These are phyloP conservation scores for Meriones unguiculatus DNA, from an alignment of 2,113 vertebrate genomes.

Conservation along the genomic window DNA sequence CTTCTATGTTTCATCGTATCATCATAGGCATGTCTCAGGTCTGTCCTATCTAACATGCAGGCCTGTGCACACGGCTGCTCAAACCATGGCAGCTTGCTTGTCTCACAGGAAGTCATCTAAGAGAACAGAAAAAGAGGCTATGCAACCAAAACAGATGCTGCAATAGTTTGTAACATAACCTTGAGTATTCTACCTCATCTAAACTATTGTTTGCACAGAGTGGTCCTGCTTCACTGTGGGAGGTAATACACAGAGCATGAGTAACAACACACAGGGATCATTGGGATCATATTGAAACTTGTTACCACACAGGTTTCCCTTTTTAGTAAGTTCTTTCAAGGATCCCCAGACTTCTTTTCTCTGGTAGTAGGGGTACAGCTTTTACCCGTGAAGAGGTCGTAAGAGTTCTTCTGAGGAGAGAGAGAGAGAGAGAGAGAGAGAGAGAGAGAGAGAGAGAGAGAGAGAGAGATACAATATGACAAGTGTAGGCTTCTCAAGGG, in stretches of 20 bases:
- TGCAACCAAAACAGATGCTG: background rate
- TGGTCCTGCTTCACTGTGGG: background rate
- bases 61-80: background rate
- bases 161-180: background rate
- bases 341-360: background rate
- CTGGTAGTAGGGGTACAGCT: background rate
- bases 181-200: background rate
- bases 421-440: background rate
- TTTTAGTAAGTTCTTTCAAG: slow-evolving; percentile 9
- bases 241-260: background rate
- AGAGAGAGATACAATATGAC: background rate
- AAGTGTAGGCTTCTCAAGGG: background rate
- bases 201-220: background rate
- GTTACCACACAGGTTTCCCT: background rate
- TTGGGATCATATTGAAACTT: background rate
- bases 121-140: background rate
- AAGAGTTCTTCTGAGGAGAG: background rate
- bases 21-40: background rate
- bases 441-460: background rate
- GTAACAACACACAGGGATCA: background rate
- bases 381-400: background rate
- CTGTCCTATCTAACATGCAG: background rate
- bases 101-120: background rate
- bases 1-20: background rate
- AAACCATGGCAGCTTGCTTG: background rate